These are phyloP conservation scores for Illadopsis cleaveri DNA, from an alignment of 2,113 vertebrate genomes.

Conservation along the genomic window DNA sequence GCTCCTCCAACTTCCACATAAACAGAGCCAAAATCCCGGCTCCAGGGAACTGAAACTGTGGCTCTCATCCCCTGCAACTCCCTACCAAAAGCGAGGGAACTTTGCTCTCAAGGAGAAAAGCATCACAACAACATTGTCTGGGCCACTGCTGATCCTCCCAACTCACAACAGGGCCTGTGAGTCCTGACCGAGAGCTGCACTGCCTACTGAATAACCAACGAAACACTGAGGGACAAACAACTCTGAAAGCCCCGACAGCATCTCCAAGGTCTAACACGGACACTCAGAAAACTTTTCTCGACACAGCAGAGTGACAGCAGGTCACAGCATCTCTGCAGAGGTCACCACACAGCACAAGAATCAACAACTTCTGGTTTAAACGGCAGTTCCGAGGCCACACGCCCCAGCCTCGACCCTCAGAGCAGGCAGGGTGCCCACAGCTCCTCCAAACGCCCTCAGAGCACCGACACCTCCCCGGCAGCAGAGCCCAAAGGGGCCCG, in stretches of 20 bases:
- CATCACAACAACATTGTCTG: fast-evolving
- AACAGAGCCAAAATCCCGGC: background rate
- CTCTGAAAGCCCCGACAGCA: too few relatives aligned
- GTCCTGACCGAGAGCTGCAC: background rate
- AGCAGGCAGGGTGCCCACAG: fast-evolving
- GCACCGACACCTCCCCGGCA: fast-evolving
- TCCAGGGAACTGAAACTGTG: fast-evolving
- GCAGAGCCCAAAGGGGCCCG: fast-evolving
- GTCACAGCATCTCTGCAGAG: background rate
- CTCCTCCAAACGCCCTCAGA: fast-evolving
- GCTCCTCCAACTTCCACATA: background rate
- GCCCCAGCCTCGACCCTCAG: background rate
- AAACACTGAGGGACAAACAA: fast-evolving
- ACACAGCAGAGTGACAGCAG: background rate
- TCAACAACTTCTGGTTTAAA: fast-evolving
- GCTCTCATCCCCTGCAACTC: fast-evolving
- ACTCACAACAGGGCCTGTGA: fast-evolving
- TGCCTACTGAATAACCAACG: background rate
- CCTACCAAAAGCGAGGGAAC: background rate
- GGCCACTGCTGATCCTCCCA: background rate
- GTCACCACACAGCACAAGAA: fast-evolving
- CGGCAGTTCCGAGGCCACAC: fast-evolving
- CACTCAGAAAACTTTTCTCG: fast-evolving
- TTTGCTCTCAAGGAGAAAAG: background rate
- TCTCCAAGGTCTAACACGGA: fast-evolving